A percentile compares a stretch with the other conserved stretches of the same genome.
phyloP scores from a whole-genome alignment of 53 echinoderm and acorn worm species.

The Mesocentrotus franciscanus region DNA sequence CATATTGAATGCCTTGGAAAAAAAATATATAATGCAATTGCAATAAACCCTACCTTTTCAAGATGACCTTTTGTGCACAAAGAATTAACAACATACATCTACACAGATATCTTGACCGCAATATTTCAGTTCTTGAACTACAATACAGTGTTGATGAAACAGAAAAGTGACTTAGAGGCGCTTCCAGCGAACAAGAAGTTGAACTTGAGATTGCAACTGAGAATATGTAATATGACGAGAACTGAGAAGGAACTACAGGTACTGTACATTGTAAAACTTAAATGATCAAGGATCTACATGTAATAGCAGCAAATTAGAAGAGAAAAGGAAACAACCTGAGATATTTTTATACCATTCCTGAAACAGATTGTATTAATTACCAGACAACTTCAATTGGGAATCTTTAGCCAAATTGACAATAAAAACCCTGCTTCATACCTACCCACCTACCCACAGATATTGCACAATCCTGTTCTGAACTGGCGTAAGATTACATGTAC shows the following conservation, averaged over 20 bases:
- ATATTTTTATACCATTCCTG: neutral
- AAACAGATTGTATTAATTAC: neutral
- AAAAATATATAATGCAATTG: neutral
- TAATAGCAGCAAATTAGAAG: neutral
- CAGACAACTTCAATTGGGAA: neutral
- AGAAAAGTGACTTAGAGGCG: neutral
- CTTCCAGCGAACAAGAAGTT: too few relatives aligned
- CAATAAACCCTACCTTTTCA: neutral
- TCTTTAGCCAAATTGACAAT: neutral
- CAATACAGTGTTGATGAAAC: neutral
- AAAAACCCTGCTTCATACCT: neutral
- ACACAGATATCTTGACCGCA: neutral
- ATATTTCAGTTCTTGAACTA: neutral
- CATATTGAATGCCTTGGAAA: neutral
- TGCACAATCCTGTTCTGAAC: neutral
- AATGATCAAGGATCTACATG: conserved; percentile 6
- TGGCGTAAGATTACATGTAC: too few relatives aligned
- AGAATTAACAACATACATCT: neutral
- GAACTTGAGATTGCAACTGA: too few relatives aligned
- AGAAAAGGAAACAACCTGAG: neutral
- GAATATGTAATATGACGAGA: too few relatives aligned
- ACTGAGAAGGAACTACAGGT: too few relatives aligned
- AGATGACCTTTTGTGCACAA: neutral
- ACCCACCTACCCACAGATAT: neutral
- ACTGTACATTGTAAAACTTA: too few relatives aligned